These are phyloP conservation scores for Acrobasis consociella DNA, from an alignment of 2,888 invertebrate genomes.

Conservation along the genomic window DNA sequence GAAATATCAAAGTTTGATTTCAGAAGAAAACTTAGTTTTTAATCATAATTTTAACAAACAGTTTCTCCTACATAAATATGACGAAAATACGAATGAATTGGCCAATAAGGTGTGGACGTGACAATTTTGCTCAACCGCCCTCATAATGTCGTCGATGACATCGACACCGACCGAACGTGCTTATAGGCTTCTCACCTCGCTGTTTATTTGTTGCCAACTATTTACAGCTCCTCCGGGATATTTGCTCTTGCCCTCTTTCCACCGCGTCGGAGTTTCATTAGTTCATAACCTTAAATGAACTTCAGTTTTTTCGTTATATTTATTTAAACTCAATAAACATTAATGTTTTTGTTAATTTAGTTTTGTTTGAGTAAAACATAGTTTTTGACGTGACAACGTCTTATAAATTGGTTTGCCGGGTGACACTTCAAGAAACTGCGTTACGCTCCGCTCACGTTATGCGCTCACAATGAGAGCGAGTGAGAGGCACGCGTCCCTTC, in stretches of 20 bases:
- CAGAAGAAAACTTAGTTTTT: no score
- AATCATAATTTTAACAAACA: background rate
- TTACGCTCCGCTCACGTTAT: no score
- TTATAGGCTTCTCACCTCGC: conserved; percentile 3
- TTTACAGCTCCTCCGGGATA: background rate
- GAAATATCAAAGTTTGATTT: no score
- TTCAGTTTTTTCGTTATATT: background rate
- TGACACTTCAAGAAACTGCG: no score
- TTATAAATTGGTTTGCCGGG: no score
- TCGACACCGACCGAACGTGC: background rate
- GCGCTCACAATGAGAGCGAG: no score
- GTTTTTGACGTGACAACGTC: no score
- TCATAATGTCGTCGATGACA: background rate
- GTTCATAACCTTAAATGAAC: background rate
- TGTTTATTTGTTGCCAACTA: conserved; percentile 4
- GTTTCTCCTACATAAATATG: background rate
- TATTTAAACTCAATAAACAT: no score
- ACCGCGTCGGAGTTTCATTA: background rate
- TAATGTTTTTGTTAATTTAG: no score
- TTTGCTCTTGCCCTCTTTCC: background rate
- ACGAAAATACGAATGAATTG: background rate
- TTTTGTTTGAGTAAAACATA: no score
- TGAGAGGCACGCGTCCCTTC: no score
- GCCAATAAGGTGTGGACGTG: conserved; percentile 1
- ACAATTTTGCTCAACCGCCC: background rate